phyloP scores from a whole-genome alignment of 2,888 invertebrate genomes.

The Yponomeuta sedellus region DNA sequence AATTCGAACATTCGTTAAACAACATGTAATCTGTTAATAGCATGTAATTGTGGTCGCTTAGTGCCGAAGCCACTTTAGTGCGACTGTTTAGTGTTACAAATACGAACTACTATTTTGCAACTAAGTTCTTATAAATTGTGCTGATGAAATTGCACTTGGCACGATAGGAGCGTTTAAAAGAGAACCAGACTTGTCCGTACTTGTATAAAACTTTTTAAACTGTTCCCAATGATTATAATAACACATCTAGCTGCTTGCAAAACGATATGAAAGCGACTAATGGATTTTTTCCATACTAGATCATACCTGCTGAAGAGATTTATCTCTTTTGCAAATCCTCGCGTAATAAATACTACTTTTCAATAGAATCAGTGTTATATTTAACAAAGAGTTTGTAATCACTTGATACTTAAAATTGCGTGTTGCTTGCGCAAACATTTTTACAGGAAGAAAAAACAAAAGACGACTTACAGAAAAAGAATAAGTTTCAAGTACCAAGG shows the following conservation, averaged over 20 bases:
- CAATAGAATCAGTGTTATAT: no score
- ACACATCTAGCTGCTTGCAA: neutral
- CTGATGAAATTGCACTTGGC: neutral
- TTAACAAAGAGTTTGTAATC: no score
- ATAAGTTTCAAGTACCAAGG: no score
- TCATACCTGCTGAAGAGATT: neutral
- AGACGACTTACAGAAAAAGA: no score
- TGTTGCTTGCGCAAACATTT: no score
- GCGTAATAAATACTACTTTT: no score
- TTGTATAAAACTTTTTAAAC: neutral
- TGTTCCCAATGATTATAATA: no score
- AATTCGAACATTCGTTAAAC: slow-evolving; percentile 21
- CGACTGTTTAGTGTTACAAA: slow-evolving; percentile 4
- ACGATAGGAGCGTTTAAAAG: neutral
- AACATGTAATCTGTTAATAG: slow-evolving; percentile 22
- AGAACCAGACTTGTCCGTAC: neutral
- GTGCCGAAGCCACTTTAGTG: slow-evolving; percentile 20
- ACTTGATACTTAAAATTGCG: no score
- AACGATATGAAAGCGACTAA: neutral
- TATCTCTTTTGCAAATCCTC: no score
- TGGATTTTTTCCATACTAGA: neutral
- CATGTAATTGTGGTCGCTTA: slow-evolving; percentile 22
- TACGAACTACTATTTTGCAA: slow-evolving; percentile 9
- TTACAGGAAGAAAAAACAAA: no score
- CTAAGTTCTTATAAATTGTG: slow-evolving; percentile 4